These are phyloP conservation scores for Forbesichthys agassizii DNA, from an alignment of 2,113 vertebrate genomes.

Conservation along the genomic window DNA sequence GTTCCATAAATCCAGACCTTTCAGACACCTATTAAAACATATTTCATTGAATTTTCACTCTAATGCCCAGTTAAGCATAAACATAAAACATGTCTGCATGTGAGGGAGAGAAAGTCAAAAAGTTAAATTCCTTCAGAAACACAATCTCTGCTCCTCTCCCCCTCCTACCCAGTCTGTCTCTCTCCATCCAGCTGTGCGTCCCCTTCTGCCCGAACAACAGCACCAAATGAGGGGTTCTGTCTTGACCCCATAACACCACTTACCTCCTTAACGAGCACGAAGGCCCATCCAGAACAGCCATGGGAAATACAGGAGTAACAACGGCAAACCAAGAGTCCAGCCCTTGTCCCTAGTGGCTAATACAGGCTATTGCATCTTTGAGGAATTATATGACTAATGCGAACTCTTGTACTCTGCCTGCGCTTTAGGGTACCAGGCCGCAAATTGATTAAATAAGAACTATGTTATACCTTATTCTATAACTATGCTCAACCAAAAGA, in stretches of 20 bases:
- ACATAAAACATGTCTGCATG: background rate
- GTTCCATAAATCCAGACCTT: no score
- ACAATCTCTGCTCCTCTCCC: background rate
- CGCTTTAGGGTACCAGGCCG: no score
- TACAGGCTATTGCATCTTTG: no score
- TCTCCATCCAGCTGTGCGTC: conserved; percentile 46
- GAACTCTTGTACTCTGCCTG: no score
- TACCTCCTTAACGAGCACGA: conserved; percentile 45
- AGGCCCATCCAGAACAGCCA: conserved; percentile 44
- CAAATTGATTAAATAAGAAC: no score
- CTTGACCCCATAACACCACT: conserved; percentile 39
- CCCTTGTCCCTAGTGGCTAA: conserved; percentile 6
- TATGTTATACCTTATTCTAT: no score
- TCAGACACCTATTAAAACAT: no score
- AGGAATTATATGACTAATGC: no score
- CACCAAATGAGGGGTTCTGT: conserved; percentile 63
- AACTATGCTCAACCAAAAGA: background rate
- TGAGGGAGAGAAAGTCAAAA: background rate
- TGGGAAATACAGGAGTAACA: conserved; percentile 37
- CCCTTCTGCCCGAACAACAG: conserved; percentile 44
- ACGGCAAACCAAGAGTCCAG: no score
- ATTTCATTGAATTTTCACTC: no score
- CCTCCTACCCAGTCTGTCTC: conserved; percentile 7
- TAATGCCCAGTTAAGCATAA: no score
- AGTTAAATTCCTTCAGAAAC: background rate